phyloP scores from a whole-genome alignment of 2,888 invertebrate species.

The Meliscaeva auricollis region DNA sequence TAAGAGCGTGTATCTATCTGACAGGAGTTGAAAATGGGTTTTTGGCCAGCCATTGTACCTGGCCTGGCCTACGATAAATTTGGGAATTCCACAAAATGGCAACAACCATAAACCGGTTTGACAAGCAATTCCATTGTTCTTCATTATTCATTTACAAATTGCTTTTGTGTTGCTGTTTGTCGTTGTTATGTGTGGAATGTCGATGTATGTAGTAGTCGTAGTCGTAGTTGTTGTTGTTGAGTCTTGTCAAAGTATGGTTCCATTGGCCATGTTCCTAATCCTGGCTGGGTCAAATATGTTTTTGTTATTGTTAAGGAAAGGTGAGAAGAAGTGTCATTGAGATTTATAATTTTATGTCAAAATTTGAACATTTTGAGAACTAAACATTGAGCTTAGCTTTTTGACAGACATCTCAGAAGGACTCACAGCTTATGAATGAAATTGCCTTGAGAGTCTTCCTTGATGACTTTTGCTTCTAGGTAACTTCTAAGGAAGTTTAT shows the following conservation, averaged over 20 bases:
- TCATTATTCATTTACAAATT: slow-evolving; percentile 67
- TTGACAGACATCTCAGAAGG: slow-evolving; percentile 39
- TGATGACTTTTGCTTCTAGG: background rate
- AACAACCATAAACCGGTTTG: slow-evolving; percentile 51
- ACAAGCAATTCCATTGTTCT: slow-evolving; percentile 59
- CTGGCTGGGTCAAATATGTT: background rate
- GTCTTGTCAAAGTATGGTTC: slow-evolving; percentile 15
- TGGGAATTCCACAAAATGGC: slow-evolving; percentile 47
- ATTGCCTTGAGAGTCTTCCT: slow-evolving; percentile 29
- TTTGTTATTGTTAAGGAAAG: slow-evolving; percentile 2
- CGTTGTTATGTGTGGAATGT: background rate
- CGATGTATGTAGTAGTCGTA: background rate
- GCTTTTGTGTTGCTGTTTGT: slow-evolving; percentile 33
- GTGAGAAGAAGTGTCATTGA: slow-evolving; percentile 54
- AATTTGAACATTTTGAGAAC: background rate
- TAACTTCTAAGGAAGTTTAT: slow-evolving; percentile 23
- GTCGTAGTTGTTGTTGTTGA: background rate
- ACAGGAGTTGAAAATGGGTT: slow-evolving; percentile 71
- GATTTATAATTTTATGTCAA: slow-evolving; percentile 33
- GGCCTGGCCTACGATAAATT: slow-evolving; percentile 43
- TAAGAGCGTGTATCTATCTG: slow-evolving; percentile 47
- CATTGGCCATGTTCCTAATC: background rate
- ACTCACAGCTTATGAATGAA: slow-evolving; percentile 21
- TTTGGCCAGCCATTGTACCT: slow-evolving; percentile 37
- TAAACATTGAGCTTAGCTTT: slow-evolving; percentile 19